Evolutionary conservation across 2,113 vertebrate species (phyloP), one percentile per base, ranked within the genome.

Genomic region (Mobula hypostoma): DNA sequence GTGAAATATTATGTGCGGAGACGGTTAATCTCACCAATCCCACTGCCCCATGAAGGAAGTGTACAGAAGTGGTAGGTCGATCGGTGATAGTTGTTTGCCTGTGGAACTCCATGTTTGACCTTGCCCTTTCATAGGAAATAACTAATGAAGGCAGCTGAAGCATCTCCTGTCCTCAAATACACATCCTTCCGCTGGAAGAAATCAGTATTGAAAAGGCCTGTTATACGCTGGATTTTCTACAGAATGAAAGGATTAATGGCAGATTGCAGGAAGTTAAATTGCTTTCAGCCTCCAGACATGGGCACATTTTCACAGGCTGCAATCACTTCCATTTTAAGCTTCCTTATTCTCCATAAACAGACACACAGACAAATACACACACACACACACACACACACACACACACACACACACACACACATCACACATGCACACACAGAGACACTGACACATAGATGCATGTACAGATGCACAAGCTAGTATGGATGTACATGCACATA

Each of bases 71-170:
- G 91, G 72, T 19, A 78, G 63, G 80, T 91, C 63, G 92, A 36
- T 17, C 94, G 40, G 82, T 82, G 94, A 85, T 94, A 91, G 78
- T 94, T 70, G 90, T 70, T 92, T 94, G 94, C 85, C 94, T 80
- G 77, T 94, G 61, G 94, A 94, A 90, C 80, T 32, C 58, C 83
- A 66, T 66, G 36, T 83, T 80, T 94, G 70, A 94, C 88, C 94
- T 83, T 85, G 82, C 61, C 70, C 94, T 94, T 85, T 80, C 94
- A 94, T 36, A 70, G 94, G 94, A 94, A 91, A 58, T 94, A 94
- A 63, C 94, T 63, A 36, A 76, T 61, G 77, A 83, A 94, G 91
- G 68, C 91, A 93, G 66, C 68, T 91, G 40, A 63, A 94, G 94
- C 87, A 94, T 95, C 85, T 40, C 94, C 82, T 94, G 94, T 93